Conservation (phyloP, 2,113 vertebrate species). For the Ictalurus punctatus region DNA sequence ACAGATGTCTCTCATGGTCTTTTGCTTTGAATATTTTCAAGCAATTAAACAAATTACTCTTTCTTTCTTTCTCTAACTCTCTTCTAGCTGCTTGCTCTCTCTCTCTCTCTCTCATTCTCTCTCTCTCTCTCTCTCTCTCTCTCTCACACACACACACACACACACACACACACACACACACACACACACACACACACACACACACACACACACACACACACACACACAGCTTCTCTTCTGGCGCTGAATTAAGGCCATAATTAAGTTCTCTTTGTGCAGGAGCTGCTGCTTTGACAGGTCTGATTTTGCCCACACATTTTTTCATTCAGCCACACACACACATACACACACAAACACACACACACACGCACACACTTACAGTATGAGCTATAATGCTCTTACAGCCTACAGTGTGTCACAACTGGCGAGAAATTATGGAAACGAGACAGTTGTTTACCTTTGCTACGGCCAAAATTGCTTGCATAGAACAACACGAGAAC, state of each 20-base stretch:
- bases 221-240: background rate
- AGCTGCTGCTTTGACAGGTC: background rate
- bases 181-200: background rate
- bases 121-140: too few relatives aligned
- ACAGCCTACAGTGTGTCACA: background rate
- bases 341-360: background rate
- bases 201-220: constrained; percentile 7
- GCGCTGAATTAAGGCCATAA: background rate
- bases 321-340: background rate
- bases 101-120: background rate
- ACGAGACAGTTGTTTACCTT: background rate
- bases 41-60: constrained; percentile 1
- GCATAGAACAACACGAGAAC: background rate
- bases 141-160: background rate
- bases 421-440: background rate
- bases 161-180: background rate
- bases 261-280: background rate
- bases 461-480: background rate
- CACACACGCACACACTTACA: background rate
- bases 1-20: background rate
- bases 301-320: background rate
- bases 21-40: background rate
- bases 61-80: background rate
- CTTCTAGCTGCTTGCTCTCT: background rate
- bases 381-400: background rate